Conservation (phyloP, 2,888 invertebrate genomes). For the Amphipyra tragopoginis region DNA sequence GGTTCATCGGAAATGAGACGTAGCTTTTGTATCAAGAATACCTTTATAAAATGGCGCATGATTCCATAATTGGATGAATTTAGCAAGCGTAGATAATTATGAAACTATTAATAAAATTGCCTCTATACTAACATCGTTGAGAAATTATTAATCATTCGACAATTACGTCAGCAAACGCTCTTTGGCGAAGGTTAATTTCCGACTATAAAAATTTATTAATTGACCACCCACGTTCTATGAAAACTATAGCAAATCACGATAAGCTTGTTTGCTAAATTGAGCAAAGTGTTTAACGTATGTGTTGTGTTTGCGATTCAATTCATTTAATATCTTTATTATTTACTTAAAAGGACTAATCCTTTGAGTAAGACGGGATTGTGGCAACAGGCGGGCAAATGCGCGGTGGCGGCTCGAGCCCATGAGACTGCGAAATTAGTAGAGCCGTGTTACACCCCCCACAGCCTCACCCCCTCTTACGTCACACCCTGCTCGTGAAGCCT, state of each 20-base stretch:
- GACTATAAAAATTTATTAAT: slow-evolving; percentile 37
- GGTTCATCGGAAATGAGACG: slow-evolving; percentile 12
- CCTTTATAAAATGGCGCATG: slow-evolving; percentile 4
- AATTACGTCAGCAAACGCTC: slow-evolving; percentile 39
- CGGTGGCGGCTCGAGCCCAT: slow-evolving; percentile 70
- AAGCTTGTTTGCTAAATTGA: slow-evolving; percentile 21
- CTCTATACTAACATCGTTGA: slow-evolving; percentile 31
- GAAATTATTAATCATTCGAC: slow-evolving; percentile 23
- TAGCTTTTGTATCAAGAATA: slow-evolving; percentile 7
- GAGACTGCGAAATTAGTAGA: slow-evolving; percentile 82
- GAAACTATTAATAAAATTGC: slow-evolving; percentile 33
- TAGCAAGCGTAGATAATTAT: slow-evolving; percentile 26
- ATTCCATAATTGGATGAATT: slow-evolving; percentile 21
- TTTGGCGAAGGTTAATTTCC: slow-evolving; percentile 39
- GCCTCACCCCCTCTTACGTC: slow-evolving; percentile 53
- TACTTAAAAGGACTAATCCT: slow-evolving; percentile 64
- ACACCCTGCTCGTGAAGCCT: slow-evolving; percentile 63
- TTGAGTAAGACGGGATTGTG: slow-evolving; percentile 72
- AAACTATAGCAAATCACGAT: slow-evolving; percentile 18
- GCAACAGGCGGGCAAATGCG: slow-evolving; percentile 70
- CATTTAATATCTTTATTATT: slow-evolving; percentile 73
- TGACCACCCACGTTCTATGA: slow-evolving; percentile 42
- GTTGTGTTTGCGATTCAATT: slow-evolving; percentile 54
- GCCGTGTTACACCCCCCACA: slow-evolving; percentile 67
- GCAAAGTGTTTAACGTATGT: slow-evolving; percentile 22